Percentiles rank a stretch among this genome's conserved stretches.
Conservation (phyloP, 2,888 invertebrate genomes). For the Hymenopus coronatus region DNA sequence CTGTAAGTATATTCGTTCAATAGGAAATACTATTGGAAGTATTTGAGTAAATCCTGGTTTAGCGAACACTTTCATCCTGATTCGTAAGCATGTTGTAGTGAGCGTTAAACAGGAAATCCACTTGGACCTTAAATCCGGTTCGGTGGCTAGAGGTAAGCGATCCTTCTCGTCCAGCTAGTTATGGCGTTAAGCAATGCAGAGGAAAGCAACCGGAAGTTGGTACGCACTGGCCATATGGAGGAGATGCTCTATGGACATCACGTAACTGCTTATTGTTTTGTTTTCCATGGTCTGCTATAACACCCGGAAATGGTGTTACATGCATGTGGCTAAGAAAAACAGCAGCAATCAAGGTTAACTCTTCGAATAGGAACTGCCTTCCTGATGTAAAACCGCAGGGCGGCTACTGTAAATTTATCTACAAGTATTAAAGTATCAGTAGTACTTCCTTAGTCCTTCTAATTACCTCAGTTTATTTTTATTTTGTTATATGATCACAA, state of each 20-base stretch:
- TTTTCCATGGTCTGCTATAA: background rate
- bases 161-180: background rate
- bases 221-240: background rate
- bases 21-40: background rate
- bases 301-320: background rate
- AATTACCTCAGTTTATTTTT: background rate
- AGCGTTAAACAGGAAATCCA: background rate
- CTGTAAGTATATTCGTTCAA: background rate
- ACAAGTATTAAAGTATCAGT: background rate
- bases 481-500: background rate
- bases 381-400: background rate
- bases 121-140: background rate
- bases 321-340: background rate
- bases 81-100: background rate
- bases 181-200: background rate
- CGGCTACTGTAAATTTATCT: background rate
- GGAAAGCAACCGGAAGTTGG: background rate
- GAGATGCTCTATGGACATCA: background rate
- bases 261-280: background rate
- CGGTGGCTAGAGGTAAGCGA: background rate
- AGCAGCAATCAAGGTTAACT: background rate
- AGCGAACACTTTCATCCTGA: background rate
- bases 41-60: background rate
- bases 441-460: background rate
- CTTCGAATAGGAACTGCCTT: background rate